Conservation (phyloP, 1,140 invertebrate genomes). For the Lordiphosa mommai region DNA sequence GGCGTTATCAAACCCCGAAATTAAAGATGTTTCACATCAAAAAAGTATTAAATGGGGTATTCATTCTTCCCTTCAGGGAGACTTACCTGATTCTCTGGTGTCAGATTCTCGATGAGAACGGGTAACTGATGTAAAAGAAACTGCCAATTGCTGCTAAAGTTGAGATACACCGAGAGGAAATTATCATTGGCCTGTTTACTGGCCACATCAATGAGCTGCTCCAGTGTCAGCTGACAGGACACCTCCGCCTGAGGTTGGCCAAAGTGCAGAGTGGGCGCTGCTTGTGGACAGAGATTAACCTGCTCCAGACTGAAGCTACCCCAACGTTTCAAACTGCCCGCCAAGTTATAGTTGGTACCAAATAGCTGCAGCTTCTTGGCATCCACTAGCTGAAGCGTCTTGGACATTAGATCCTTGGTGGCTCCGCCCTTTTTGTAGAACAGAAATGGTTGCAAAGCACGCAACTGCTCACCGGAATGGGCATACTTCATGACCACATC, state of each 20-base stretch:
- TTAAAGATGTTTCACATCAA: too few relatives aligned
- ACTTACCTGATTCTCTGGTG: slow-evolving; percentile 59
- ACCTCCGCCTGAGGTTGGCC: slow-evolving; percentile 49
- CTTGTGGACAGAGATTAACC: slow-evolving; percentile 79
- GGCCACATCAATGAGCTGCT: slow-evolving; percentile 81
- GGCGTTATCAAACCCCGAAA: too few relatives aligned
- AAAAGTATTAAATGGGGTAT: too few relatives aligned
- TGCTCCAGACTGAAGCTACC: slow-evolving; percentile 78
- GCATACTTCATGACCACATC: slow-evolving; percentile 77
- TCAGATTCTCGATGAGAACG: slow-evolving; percentile 80
- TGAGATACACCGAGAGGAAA: slow-evolving; percentile 82
- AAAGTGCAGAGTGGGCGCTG: slow-evolving; percentile 17
- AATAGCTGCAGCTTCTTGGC: slow-evolving; percentile 48
- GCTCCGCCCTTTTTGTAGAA: slow-evolving; percentile 81
- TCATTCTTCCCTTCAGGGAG: background rate
- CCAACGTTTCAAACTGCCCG: slow-evolving; percentile 68
- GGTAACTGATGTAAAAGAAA: slow-evolving; percentile 82
- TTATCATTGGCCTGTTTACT: slow-evolving; percentile 72
- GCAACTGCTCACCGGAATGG: slow-evolving; percentile 78
- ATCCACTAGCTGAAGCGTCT: slow-evolving; percentile 38
- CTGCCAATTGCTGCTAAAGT: slow-evolving; percentile 70
- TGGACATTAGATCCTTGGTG: slow-evolving; percentile 79
- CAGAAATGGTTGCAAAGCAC: slow-evolving; percentile 80
- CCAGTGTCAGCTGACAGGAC: slow-evolving; percentile 81
- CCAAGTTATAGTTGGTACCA: slow-evolving; percentile 67